Base-by-base conservation (phyloP, 2,888 invertebrate species). In the Heterodera filipjevi region DNA sequence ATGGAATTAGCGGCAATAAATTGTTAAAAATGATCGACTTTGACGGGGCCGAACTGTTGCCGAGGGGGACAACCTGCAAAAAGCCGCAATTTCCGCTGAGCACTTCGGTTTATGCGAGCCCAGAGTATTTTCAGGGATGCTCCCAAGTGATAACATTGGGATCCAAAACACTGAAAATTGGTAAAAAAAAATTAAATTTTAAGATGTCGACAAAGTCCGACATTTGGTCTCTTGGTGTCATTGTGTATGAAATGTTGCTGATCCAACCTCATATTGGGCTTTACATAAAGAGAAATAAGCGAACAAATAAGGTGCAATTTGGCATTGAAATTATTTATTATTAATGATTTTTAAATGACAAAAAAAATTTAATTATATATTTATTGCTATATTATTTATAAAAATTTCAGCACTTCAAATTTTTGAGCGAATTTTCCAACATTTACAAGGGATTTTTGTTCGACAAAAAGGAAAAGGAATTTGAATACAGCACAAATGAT, bases 191-290 rank as follows among this genome's bases (percentile, higher is more conserved):
- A 59, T 59, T n/a, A 59, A 10, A 59, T n/a, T 59, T 27, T 10
- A n/a, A 59, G 59, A 59, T 59, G 59, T 59, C 59, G 8, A 3
- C 59, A 59, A 59, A 59, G 27, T 59, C 59, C n/a, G 59, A 59
- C 59, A 59, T 59, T 59, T 59, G 59, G 59, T 59, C 59, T n/a
- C 59, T 59, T 19, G 59, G 59, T 8, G 59, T 59, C 59, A 27
- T 12, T 6, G 12, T 59, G 8, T 59, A 59, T 22, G 59, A 59
- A 59, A 3, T 59, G n/a, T n/a, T 59, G 59, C 59, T 59, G 59
- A 27, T 27, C 59, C 59, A 59, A 59, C 59, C 59, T 8, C 59
- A 59, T 27, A 10, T 59, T 27, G 59, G 59, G 27, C 59, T 59
- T 8, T 59, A 59, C 59, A 59, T 27, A 3, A 59, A 59, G 22